Conservation (phyloP, 1,140 invertebrate genomes). For the Gryllus bimaculatus region DNA sequence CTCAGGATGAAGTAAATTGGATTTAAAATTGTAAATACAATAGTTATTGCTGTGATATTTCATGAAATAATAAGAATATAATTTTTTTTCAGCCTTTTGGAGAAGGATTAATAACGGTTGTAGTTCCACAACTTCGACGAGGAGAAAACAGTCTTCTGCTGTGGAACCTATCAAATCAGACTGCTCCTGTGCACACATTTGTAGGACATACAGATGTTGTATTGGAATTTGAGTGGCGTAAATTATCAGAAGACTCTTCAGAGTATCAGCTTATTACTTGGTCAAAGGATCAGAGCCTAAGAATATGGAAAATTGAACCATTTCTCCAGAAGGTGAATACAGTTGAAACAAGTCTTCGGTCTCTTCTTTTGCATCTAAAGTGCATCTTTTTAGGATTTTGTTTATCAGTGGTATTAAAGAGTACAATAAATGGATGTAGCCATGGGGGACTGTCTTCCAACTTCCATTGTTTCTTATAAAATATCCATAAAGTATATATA, state of each 20-base stretch:
- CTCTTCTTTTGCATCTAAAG: no score
- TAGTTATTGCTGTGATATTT: no score
- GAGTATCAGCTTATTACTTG: conserved; percentile 89
- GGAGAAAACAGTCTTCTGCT: conserved; percentile 73
- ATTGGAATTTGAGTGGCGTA: conserved; percentile 87
- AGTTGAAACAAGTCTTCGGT: background rate
- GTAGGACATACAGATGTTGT: conserved; percentile 89
- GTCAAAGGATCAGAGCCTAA: conserved; percentile 85
- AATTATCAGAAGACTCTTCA: conserved; percentile 40
- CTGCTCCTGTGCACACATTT: conserved; percentile 72
- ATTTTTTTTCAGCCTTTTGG: conserved; percentile 67
- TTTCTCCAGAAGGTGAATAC: conserved; percentile 58
- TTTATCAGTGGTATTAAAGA: no score
- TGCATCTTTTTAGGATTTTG: no score
- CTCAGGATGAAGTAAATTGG: no score
- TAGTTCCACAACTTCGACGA: conserved; percentile 66
- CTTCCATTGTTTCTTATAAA: no score
- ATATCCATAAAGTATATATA: no score
- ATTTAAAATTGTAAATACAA: no score
- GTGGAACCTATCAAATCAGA: conserved; percentile 66
- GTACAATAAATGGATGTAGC: no score
- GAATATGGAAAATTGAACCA: conserved; percentile 83
- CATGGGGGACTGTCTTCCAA: no score
- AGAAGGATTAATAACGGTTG: conserved; percentile 81
- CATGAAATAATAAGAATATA: no score